Percentiles rank a stretch among this genome's conserved stretches.
Evolutionary conservation across 1,140 invertebrate species (phyloP).

Genomic region (Hesperophylax magnus): DNA sequence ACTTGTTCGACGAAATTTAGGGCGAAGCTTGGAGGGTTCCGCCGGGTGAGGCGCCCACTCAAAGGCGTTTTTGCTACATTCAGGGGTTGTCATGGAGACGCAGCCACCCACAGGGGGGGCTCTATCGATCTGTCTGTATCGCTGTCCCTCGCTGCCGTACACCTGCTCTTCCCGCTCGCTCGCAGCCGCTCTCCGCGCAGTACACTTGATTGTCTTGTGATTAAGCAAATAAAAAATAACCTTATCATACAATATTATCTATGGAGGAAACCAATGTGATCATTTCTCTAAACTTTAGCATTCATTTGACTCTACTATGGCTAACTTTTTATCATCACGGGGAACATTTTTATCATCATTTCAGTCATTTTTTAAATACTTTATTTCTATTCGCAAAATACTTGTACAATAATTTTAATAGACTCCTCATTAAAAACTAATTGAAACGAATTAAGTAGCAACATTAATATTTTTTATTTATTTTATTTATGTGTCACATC

Average conservation of each 20-base stretch:
- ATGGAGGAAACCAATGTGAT: not conserved
- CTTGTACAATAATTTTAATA: no score
- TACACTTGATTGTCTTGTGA: conserved; percentile 12
- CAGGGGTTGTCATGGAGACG: conserved; percentile 38
- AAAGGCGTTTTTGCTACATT: conserved; percentile 39
- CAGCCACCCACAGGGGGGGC: conserved; percentile 34
- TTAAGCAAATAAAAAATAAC: not conserved
- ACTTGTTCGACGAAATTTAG: conserved; percentile 8
- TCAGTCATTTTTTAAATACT: no score
- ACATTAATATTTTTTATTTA: no score
- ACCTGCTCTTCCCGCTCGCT: conserved; percentile 32
- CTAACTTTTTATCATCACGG: not conserved
- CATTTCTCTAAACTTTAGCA: not conserved
- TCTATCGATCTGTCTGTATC: conserved; percentile 43
- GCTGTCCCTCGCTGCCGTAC: not conserved
- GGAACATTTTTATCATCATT: no score
- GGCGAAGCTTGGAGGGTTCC: conserved; percentile 5
- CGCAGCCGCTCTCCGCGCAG: not conserved
- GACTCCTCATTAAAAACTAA: no score
- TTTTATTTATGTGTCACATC: not conserved
- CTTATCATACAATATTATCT: not conserved
- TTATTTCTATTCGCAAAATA: no score
- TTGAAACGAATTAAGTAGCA: no score
- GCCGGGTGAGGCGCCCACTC: conserved; percentile 37
- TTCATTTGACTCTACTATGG: not conserved